Evolutionary conservation across 2,113 vertebrate genomes (phyloP), one percentile per base, ranked within the genome.

Genomic region (Perca fluviatilis): DNA sequence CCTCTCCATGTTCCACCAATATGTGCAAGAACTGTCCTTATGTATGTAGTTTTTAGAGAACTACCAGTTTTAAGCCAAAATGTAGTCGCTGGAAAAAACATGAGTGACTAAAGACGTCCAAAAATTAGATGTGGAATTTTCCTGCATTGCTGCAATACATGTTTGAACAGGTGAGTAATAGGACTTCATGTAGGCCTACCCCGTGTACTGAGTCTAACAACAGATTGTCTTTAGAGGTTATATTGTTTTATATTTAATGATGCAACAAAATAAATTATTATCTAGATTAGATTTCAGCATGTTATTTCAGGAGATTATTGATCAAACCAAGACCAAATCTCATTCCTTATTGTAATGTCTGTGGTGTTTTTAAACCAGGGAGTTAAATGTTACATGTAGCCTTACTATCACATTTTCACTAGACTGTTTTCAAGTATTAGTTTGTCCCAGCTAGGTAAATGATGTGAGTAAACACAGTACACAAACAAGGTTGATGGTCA

Each of bases 151-250:
- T 43, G 16, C 58, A 78, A 69, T 16, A 63, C 30, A 54, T 46
- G 53, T 88, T 82, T 86, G 71, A 81, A 81, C 61, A 72, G 74
- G 21, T 75, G 43, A 64, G 25, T 40, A 27, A 50, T 14, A 65
- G 54, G 25, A 58, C 73, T 62, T 30, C 15, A 10, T 79, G 71
- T 71, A 43, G 2, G 40, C 40, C 40, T 10, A 40, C 47, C 14
- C 58, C 58, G 47, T 51, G 46, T 4, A 46, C 14, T 62, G 47
- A 40, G 12, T 11, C 54, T 25, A 7, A 27, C 47, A 56, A 5
- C 21, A 27, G 49, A 33, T 3, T 69, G 7, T 30, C 6, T 51
- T 53, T n/a, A 60, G 3, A 50, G n/a, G 36, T 43, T 1, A 56
- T 56, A 1, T 25, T 36, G 40, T 36, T 6, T 80, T 40, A 23